Base-by-base conservation (phyloP, 2,888 invertebrate genomes). In the Dicranocentrus wangi region DNA sequence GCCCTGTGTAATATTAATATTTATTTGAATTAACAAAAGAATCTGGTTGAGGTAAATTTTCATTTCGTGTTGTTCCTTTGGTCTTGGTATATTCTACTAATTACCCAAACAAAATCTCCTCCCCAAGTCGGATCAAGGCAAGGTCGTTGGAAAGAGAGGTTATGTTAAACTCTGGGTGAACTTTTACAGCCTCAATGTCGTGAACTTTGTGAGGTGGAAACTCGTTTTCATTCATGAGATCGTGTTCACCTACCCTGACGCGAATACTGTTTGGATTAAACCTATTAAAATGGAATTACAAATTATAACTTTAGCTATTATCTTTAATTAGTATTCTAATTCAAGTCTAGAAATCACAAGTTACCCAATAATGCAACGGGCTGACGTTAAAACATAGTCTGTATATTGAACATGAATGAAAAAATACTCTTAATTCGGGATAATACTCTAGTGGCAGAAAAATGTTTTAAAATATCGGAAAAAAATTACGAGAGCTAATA, bases 401-500 rank as follows among this genome's bases (percentile, higher is more conserved):
- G 51, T 32, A 32, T 7, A 32, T n/a, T n/a, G n/a, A n/a, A n/a
- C n/a, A n/a, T n/a, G n/a, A n/a, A n/a, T n/a, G n/a, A n/a, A n/a
- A n/a, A n/a, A n/a, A n/a, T n/a, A n/a, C n/a, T n/a, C n/a, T n/a
- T n/a, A n/a, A n/a, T n/a, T n/a, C n/a, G n/a, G n/a, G n/a, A n/a
- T n/a, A n/a, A n/a, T n/a, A n/a, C n/a, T n/a, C n/a, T n/a, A n/a
- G n/a, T n/a, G n/a, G n/a, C n/a, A n/a, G n/a, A n/a, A 32, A 32
- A 32, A 32, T 32, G 32, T 32, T 3, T 32, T 3, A 3, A 7
- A 32, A 32, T 7, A 32, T 32, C 10, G 10, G 3, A 3, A 7
- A 7, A 32, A 32, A 32, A 51, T 51, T 51, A 51, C 51, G 60
- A n/a, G 60, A 60, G 60, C 28, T 60, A 17, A 60, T 60, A n/a